These are phyloP conservation scores for Pampus argenteus DNA, from an alignment of 2,797 vertebrate species.

Conservation along the genomic window DNA sequence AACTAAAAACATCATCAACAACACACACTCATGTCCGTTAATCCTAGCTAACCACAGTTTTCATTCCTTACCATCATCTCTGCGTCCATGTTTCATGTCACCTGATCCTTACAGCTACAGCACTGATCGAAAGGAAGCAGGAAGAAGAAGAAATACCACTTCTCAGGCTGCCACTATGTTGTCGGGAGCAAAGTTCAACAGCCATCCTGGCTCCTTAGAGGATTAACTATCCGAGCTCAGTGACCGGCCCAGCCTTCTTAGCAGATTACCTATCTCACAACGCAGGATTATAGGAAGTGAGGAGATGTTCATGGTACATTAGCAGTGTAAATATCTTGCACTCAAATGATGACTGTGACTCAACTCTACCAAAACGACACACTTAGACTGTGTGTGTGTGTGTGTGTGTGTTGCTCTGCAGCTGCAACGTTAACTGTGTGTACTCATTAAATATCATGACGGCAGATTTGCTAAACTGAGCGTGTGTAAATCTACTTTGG, in stretches of 20 bases:
- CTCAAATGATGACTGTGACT: background rate
- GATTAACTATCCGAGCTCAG: constrained; percentile 63
- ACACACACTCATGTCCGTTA: background rate
- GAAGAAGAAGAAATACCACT: constrained; percentile 46
- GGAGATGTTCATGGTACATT: constrained; percentile 17
- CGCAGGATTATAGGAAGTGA: constrained; percentile 43
- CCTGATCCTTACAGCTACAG: constrained; percentile 46
- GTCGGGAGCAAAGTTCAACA: constrained; percentile 81
- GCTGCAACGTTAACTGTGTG: background rate
- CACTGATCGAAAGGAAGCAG: constrained; percentile 49
- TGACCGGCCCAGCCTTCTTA: constrained; percentile 56
- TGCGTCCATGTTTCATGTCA: constrained; percentile 76
- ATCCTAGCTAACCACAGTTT: background rate
- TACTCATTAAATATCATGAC: background rate
- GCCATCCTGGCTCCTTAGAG: constrained; percentile 64
- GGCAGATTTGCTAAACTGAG: background rate
- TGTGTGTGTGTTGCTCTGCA: background rate
- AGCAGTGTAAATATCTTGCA: background rate
- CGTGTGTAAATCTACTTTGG: too few relatives aligned
- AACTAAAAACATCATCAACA: background rate
- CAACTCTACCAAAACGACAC: background rate
- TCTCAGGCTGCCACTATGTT: constrained; percentile 24
- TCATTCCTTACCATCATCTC: constrained; percentile 77
- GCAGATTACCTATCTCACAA: constrained; percentile 74
- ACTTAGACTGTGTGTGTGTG: too few relatives aligned